phyloP scores from a whole-genome alignment of 2,888 invertebrate genomes.

The Brachyopa scutellaris region DNA sequence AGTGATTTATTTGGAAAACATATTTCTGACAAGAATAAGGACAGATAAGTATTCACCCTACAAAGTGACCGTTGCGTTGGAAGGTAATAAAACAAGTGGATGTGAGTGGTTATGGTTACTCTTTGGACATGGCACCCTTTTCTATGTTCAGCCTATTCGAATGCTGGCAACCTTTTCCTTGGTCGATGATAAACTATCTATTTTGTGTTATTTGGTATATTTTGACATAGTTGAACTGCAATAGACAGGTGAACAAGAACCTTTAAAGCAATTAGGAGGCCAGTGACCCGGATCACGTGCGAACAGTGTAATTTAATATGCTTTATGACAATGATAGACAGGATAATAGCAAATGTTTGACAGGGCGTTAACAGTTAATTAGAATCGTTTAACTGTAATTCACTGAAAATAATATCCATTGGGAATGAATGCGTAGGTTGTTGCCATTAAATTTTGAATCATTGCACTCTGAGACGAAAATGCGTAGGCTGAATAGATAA shows the following conservation, averaged over 20 bases:
- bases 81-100: too few species aligned
- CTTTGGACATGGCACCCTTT: too few species aligned
- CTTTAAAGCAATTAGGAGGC: not conserved
- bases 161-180: conserved; percentile 8
- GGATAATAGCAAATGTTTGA: too few species aligned
- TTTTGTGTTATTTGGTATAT: not conserved
- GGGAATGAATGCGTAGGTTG: not conserved
- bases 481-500: too few species aligned
- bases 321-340: not conserved
- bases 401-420: not conserved
- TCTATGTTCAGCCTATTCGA: conserved; percentile 34
- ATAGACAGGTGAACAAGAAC: too few species aligned
- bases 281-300: not conserved
- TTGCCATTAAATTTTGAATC: not conserved
- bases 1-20: not conserved
- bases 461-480: too few species aligned
- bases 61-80: too few species aligned
- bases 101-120: too few species aligned
- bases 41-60: too few species aligned
- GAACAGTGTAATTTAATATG: not conserved
- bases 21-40: not conserved
- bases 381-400: not conserved
- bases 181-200: conserved; percentile 26
- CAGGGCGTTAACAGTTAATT: not conserved
- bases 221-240: too few species aligned